Evolutionary conservation across 64 coral and sea anemone genomes (phyloP), one percentile per base, ranked within the genome.

Genomic region (Pocillopora verrucosa): DNA sequence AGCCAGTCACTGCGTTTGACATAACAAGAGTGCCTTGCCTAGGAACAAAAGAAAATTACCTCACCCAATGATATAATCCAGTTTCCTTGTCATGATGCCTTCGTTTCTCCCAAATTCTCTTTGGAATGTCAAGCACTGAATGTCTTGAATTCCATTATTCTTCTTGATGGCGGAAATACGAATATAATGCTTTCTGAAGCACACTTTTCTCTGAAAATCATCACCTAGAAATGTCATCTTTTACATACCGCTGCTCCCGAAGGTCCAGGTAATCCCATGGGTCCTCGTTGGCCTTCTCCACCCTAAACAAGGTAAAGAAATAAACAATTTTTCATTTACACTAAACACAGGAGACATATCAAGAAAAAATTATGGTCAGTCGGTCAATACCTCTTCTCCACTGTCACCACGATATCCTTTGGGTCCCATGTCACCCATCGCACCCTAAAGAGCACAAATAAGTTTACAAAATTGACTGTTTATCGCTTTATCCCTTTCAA

Each of bases 381-480:
- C 7, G 17, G 38, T 77, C 34, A 77, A 11, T 79, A 79, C 77
- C 26, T 79, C 15, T 79, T 79, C 77, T 79, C 77, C 77, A 24
- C 77, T 45, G 25, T 79, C 77, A 26, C 77, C 77, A 11, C 24
- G 77, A 79, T 11, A 79, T 79, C 77, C 77, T 79, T 79, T 79
- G 9, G 56, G 77, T 59, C 77, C 77, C 14, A 45, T 79, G 22
- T 58, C 77, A 10, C 77, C 77, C 13, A 26, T 2, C 19, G 11
- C 59, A 19, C 77, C 77, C 77, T 51, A 51, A 51, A 51, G 41
- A 51, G 41, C 41, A 51, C 41, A 51, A 51, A 7, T 51, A 51
- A 51, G 41, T 51, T 51, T 51, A 51, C 41, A 51, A 51, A 51
- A 51, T 51, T 51, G 41, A 51, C 41, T 4, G 3, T 51, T 7